These are phyloP conservation scores for Apis mellifera DNA, from an alignment of 1,140 invertebrate genomes.

Conservation along the genomic window Amel_HAv3.1 CM009932.2:8742501-8743000, in stretches of 20 bases:
- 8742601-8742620: too few species aligned
- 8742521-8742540: slow-evolving; percentile 14
- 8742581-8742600: too few species aligned
- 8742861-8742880: neutral
- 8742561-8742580: neutral
- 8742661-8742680: too few species aligned
- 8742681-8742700: too few species aligned
- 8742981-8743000: neutral
- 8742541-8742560: neutral
- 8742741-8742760: too few species aligned
- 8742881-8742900: neutral
- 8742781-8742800: neutral
- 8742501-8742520: slow-evolving; percentile 16
- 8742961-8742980: neutral
- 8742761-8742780: too few species aligned
- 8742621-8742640: too few species aligned
- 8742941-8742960: neutral
- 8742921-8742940: neutral
- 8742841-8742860: neutral
- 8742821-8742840: neutral
- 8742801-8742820: neutral
- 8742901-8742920: neutral
- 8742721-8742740: too few species aligned
- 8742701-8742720: too few species aligned
- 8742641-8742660: too few species aligned